These are phyloP conservation scores for Myotis davidii DNA, from an alignment of 2,113 vertebrate genomes.

Conservation along the genomic window DNA sequence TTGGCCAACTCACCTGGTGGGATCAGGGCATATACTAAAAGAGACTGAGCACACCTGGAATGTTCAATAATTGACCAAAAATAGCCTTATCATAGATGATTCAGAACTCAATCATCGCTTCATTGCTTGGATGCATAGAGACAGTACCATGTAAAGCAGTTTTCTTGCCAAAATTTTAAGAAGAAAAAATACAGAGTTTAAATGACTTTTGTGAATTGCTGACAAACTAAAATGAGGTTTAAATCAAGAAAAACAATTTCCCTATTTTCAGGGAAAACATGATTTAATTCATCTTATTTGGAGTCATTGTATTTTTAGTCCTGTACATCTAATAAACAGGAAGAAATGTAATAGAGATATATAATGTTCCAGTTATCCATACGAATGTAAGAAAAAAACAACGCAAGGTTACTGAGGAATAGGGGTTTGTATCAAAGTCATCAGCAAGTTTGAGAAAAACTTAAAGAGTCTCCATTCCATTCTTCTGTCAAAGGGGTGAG, in stretches of 20 bases:
- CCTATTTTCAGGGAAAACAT: conserved; percentile 22
- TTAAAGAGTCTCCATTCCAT: not conserved
- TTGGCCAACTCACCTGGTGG: not conserved
- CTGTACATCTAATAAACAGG: not conserved
- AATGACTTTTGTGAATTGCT: conserved; percentile 35
- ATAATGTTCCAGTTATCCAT: not conserved
- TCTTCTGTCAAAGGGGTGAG: not conserved
- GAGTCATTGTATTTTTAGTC: not conserved
- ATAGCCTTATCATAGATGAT: not conserved
- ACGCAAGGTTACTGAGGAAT: not conserved
- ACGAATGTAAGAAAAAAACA: not conserved
- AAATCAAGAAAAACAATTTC: conserved; percentile 13
- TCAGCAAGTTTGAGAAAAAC: not conserved
- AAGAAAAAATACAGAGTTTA: conserved; percentile 13
- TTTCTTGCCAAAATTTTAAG: not conserved
- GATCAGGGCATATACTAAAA: not conserved
- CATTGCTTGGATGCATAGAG: not conserved
- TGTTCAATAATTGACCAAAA: conserved; percentile 65
- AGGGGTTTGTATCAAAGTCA: not conserved
- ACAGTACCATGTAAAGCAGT: not conserved
- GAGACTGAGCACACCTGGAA: not conserved
- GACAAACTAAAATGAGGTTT: conserved; percentile 12
- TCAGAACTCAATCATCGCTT: conserved; percentile 60
- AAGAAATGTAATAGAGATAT: not conserved
- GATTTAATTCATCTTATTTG: conserved; percentile 5